Evolutionary conservation across 2,797 vertebrate genomes (phyloP), one percentile per base, ranked within the genome.

Genomic region (Acrossocheilus fasciatus): DNA sequence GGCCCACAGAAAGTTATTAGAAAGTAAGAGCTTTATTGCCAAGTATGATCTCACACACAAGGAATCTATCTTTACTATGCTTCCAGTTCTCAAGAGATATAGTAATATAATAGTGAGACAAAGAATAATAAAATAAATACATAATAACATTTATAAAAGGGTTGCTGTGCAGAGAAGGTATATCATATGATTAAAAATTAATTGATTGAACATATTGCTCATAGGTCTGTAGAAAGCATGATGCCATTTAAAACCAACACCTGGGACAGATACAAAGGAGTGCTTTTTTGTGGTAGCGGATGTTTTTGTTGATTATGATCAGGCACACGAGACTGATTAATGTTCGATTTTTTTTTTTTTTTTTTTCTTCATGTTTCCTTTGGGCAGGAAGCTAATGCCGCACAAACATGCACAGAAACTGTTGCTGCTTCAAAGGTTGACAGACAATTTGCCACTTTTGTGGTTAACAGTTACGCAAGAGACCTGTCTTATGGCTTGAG

Each of bases 401-500:
- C 47, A 79, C n/a, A 85, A 69, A 70, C 36, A 57, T 57, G 82
- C 20, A 76, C 6, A 62, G 30, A 39, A n/a, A 57, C 4, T 14
- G 20, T 66, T 50, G 30, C 4, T 78, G 36, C 11, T 72, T 72
- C 7, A 23, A 23, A 75, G 62, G 9, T 34, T 70, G 66, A 80
- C 26, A 79, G 47, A 78, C 50, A 79, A n/a, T 78, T 64, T 80
- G 68, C 70, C 76, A 52, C 30, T 73, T 36, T 41, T 45, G 82
- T 69, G 64, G 70, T 73, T 59, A 69, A 36, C 62, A 9, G 36
- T 68, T 68, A 26, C 0, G 39, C 17, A 17, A 75, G 52, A 26
- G 17, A 72, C 66, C 64, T 73, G 74, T 83, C 52, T 73, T 83
- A 64, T 73, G 34, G 86, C 66, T 64, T 83, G 74, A 87, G 45